Percentiles rank a stretch among this genome's conserved stretches.
phyloP scores from a whole-genome alignment of 2,888 invertebrate species.

The Tillus elongatus region DNA sequence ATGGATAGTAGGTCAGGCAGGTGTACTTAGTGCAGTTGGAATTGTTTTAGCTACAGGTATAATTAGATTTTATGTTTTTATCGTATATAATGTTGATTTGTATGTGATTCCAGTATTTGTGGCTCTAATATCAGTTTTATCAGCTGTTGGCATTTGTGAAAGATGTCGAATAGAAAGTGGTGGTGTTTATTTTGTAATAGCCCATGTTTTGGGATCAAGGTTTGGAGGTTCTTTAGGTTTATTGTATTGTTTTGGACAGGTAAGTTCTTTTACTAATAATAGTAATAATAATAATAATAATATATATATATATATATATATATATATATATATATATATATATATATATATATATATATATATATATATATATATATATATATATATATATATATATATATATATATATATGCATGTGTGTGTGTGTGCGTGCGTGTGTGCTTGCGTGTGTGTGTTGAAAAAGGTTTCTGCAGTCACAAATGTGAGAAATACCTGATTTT shows the following conservation, averaged over 20 bases:
- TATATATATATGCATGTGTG: too few species aligned
- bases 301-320: too few species aligned
- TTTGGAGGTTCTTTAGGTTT: slow-evolving; percentile 89
- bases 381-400: too few species aligned
- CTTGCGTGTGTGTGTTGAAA: too few species aligned
- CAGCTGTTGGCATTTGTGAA: slow-evolving; percentile 94
- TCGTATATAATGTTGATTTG: too few species aligned
- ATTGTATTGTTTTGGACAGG: slow-evolving; percentile 94
- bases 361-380: too few species aligned
- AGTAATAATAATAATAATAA: too few species aligned
- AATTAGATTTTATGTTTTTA: background rate
- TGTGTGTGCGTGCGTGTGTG: too few species aligned
- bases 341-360: too few species aligned
- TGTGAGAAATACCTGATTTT: too few species aligned
- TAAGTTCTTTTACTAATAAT: slow-evolving; percentile 43
- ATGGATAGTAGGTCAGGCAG: slow-evolving; percentile 93
- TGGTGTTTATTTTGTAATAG: slow-evolving; percentile 92
- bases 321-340: too few species aligned
- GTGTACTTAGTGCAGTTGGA: slow-evolving; percentile 68
- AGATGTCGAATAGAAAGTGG: slow-evolving; percentile 91
- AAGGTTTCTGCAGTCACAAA: too few species aligned
- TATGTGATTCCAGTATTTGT: slow-evolving; percentile 58
- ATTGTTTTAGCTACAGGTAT: slow-evolving; percentile 73
- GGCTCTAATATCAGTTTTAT: slow-evolving; percentile 84
- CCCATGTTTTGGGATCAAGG: slow-evolving; percentile 87